Percentiles rank a stretch among this genome's conserved stretches.
Evolutionary conservation across 2,113 vertebrate species (phyloP).

Genomic region (Serilophus lunatus): DNA sequence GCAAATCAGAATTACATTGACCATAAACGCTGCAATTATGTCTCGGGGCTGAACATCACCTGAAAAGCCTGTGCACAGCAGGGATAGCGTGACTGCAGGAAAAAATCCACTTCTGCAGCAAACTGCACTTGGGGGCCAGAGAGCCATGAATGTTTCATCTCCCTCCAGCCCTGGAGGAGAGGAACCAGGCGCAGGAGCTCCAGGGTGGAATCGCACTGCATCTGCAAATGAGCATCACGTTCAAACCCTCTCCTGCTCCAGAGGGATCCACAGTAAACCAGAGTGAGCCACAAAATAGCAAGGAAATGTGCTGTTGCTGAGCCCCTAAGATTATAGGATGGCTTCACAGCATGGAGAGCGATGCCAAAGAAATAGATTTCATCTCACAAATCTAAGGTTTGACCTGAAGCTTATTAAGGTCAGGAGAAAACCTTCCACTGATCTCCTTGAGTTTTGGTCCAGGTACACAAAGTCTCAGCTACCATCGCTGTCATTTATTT

Average conservation of each 20-base stretch:
- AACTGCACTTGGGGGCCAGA: neutral
- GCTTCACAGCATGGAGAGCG: neutral
- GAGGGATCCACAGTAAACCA: neutral
- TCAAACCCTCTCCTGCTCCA: neutral
- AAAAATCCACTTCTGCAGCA: neutral
- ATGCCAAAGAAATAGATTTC: neutral
- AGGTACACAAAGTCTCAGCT: neutral
- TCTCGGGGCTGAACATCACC: neutral
- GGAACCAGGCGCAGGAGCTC: neutral
- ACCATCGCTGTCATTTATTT: neutral
- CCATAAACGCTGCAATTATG: neutral
- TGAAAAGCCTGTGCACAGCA: neutral
- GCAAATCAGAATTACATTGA: neutral
- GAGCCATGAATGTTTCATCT: conserved; percentile 37
- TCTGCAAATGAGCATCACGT: neutral
- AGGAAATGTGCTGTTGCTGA: neutral
- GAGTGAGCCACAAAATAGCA: neutral
- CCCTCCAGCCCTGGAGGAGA: neutral
- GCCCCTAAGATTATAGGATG: neutral
- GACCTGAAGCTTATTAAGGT: neutral
- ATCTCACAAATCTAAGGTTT: neutral
- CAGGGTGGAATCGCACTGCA: neutral
- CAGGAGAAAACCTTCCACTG: neutral
- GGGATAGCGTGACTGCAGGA: neutral
- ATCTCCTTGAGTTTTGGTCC: neutral